phyloP scores from a whole-genome alignment of 1,140 invertebrate species.

The Drosophila nasuta region DNA sequence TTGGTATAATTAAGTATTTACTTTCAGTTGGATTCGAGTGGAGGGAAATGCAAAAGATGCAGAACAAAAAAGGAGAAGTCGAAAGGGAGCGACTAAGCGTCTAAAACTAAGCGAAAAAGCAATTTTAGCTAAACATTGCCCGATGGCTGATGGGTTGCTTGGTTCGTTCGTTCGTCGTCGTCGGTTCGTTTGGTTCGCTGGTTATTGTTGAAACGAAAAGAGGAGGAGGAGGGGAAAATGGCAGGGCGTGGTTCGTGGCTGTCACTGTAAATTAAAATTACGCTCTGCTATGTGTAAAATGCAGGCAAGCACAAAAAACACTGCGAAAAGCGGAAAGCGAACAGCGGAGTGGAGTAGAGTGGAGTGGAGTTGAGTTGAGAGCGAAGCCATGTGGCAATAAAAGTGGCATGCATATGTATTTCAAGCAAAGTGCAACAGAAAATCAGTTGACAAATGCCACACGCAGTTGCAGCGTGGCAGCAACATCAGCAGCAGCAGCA shows the following conservation, averaged over 20 bases:
- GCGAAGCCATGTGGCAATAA: conserved; percentile 66
- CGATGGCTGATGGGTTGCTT: conserved; percentile 6
- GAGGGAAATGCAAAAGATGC: conserved; percentile 56
- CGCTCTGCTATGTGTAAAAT: conserved; percentile 70
- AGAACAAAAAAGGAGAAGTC: conserved; percentile 63
- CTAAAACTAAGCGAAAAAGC: conserved; percentile 77
- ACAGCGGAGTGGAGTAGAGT: not conserved
- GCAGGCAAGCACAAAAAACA: conserved; percentile 63
- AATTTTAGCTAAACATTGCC: conserved; percentile 74
- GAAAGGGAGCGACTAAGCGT: conserved; percentile 36
- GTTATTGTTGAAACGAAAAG: not conserved
- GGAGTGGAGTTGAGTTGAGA: conserved; percentile 6
- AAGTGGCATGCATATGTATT: conserved; percentile 72
- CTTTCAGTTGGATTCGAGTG: conserved; percentile 58
- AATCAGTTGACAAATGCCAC: conserved; percentile 80
- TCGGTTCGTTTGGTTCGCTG: not conserved
- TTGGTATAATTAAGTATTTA: conserved; percentile 78
- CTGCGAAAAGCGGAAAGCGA: conserved; percentile 3
- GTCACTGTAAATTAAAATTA: conserved; percentile 72
- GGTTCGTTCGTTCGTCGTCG: not conserved
- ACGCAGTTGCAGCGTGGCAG: conserved; percentile 36
- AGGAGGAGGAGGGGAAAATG: not conserved
- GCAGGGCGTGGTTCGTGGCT: conserved; percentile 36
- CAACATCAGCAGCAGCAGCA: conserved; percentile 14
- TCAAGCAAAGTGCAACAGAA: conserved; percentile 74